Percentiles rank a stretch among this genome's conserved stretches.
Evolutionary conservation across 2,113 vertebrate species (phyloP).

Genomic region (Hemiscyllium ocellatum): DNA sequence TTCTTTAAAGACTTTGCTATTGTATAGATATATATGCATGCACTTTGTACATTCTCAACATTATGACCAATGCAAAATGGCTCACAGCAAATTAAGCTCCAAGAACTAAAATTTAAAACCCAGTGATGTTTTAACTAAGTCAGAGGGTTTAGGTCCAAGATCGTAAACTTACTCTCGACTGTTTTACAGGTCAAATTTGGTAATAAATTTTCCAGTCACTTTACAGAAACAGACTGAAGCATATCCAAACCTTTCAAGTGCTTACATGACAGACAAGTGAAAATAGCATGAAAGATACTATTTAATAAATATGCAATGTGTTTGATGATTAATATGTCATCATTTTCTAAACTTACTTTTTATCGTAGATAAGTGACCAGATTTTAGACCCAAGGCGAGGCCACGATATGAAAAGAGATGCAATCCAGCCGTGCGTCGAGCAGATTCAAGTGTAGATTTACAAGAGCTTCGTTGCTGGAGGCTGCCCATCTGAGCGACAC

Average conservation of each 20-base stretch:
- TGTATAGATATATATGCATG: no score
- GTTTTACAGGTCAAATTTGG: neutral
- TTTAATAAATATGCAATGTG: neutral
- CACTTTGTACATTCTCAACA: neutral
- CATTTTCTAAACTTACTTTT: conserved; percentile 29
- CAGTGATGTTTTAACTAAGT: neutral
- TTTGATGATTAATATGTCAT: neutral
- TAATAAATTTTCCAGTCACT: conserved; percentile 10
- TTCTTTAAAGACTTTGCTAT: neutral
- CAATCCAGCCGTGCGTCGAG: neutral
- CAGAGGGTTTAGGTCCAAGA: neutral
- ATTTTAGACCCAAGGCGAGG: neutral
- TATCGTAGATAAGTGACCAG: neutral
- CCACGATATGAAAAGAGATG: conserved; percentile 7
- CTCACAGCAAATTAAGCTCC: neutral
- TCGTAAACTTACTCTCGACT: neutral
- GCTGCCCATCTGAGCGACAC: neutral
- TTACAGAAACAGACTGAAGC: neutral
- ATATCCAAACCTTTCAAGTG: neutral
- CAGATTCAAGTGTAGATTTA: neutral
- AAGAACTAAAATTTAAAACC: neutral
- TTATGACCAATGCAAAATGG: neutral
- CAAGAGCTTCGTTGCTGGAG: neutral
- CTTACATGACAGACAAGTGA: neutral
- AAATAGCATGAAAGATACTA: neutral